Percentiles rank a stretch among this genome's conserved stretches.
These are phyloP conservation scores for Perizoma flavofasciatum DNA, from an alignment of 2,888 invertebrate species.

Conservation along the genomic window DNA sequence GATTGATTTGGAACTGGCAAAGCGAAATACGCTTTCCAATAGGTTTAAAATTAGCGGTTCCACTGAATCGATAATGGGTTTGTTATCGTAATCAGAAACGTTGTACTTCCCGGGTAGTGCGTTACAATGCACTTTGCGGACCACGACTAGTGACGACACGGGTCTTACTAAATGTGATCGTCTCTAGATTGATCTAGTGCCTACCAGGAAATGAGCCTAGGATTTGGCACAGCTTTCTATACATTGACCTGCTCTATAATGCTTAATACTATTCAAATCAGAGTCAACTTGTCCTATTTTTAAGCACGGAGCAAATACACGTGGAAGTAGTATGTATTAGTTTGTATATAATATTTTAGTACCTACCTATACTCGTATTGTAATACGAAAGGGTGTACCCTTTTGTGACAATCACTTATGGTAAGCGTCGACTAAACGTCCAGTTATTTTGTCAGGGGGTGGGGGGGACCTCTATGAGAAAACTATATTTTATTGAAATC, in stretches of 20 bases:
- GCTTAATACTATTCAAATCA: slow-evolving; percentile 34
- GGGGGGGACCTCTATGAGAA: slow-evolving; percentile 5
- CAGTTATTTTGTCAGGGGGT: slow-evolving; percentile 21
- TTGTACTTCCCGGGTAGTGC: slow-evolving; percentile 52
- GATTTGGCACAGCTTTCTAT: slow-evolving; percentile 64
- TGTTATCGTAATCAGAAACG: slow-evolving; percentile 54
- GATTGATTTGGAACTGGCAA: slow-evolving; percentile 50
- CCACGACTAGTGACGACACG: slow-evolving; percentile 50
- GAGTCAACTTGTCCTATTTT: slow-evolving; percentile 21
- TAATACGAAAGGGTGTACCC: too few species aligned
- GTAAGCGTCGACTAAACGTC: slow-evolving; percentile 17
- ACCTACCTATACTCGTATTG: too few species aligned
- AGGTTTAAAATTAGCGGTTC: slow-evolving; percentile 59
- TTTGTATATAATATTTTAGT: too few species aligned
- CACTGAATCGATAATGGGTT: slow-evolving; percentile 51
- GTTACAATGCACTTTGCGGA: slow-evolving; percentile 48
- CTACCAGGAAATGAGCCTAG: slow-evolving; percentile 60
- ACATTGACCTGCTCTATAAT: slow-evolving; percentile 51
- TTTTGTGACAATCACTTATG: slow-evolving; percentile 10
- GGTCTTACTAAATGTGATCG: slow-evolving; percentile 51
- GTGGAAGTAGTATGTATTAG: too few species aligned
- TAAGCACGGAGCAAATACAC: neutral
- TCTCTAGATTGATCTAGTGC: slow-evolving; percentile 49
- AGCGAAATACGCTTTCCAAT: slow-evolving; percentile 53
- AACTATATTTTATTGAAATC: slow-evolving; percentile 22